Conservation (phyloP, 2,797 vertebrate species). For the Spea hammondii region DNA sequence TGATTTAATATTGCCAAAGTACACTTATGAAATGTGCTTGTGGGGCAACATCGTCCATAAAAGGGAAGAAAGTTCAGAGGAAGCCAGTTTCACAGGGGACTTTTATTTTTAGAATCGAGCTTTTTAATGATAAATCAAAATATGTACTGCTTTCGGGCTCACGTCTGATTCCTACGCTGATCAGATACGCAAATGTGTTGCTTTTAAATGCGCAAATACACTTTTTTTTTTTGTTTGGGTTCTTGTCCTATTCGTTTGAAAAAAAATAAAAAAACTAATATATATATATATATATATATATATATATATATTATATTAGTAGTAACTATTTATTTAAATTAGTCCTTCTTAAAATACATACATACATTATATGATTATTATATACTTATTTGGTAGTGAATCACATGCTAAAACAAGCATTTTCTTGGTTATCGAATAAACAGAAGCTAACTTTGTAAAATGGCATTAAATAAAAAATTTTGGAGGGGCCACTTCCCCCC, state of each 20-base stretch:
- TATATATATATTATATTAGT: too few relatives aligned
- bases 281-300: too few relatives aligned
- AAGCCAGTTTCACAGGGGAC: constrained; percentile 43
- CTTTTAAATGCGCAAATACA: background rate
- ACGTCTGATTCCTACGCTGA: background rate
- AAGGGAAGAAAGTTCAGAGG: constrained; percentile 67
- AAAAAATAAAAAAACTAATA: too few relatives aligned
- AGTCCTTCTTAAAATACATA: too few relatives aligned
- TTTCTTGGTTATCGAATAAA: too few relatives aligned
- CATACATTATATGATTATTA: too few relatives aligned
- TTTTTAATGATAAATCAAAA: constrained; percentile 26
- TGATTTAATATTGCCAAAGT: constrained; percentile 54
- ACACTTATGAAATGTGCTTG: constrained; percentile 72
- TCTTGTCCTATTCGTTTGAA: background rate
- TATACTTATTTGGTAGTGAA: too few relatives aligned
- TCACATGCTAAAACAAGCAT: too few relatives aligned
- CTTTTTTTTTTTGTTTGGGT: constrained; percentile 1
- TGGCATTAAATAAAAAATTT: too few relatives aligned
- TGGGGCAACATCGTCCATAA: constrained; percentile 81
- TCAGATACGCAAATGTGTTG: background rate
- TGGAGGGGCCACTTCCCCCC: too few relatives aligned
- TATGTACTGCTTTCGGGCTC: background rate
- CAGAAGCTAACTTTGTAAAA: too few relatives aligned
- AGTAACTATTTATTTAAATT: too few relatives aligned
- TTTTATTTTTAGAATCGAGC: constrained; percentile 39